Conservation (phyloP, 2,888 invertebrate species). For the Platypus cylindrus region DNA sequence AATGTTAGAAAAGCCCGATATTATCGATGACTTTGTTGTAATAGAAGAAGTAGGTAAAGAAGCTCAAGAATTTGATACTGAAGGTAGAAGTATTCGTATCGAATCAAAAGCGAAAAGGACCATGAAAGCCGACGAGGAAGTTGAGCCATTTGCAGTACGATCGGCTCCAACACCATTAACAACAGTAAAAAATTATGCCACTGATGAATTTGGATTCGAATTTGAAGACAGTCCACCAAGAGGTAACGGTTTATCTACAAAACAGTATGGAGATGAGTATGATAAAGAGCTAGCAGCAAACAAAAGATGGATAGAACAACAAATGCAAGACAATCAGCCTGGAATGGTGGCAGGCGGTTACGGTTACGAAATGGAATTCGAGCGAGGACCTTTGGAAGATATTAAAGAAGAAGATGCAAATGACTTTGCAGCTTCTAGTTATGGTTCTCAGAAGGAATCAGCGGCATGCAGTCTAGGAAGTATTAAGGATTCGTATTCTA, state of each 20-base stretch:
- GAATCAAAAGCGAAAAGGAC: slow-evolving; percentile 34
- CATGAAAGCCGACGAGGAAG: slow-evolving; percentile 54
- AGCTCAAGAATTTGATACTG: slow-evolving; percentile 69
- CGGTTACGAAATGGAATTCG: slow-evolving; percentile 65
- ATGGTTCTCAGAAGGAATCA: slow-evolving; percentile 65
- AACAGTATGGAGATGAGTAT: slow-evolving; percentile 35
- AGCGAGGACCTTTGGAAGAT: slow-evolving; percentile 75
- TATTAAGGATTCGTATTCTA: slow-evolving; percentile 78
- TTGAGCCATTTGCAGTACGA: slow-evolving; percentile 58
- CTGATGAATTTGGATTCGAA: slow-evolving; percentile 54
- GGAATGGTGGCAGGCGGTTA: slow-evolving; percentile 47
- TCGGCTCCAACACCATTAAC: slow-evolving; percentile 52
- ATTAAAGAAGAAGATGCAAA: slow-evolving; percentile 87
- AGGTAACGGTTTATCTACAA: slow-evolving; percentile 30
- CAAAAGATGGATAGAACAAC: slow-evolving; percentile 84
- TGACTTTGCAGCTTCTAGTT: slow-evolving; percentile 60
- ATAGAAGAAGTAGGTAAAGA: slow-evolving; percentile 81
- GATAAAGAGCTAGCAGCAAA: slow-evolving; percentile 57
- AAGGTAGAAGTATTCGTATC: slow-evolving; percentile 70
- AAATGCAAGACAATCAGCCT: slow-evolving; percentile 59
- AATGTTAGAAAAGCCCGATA: slow-evolving; percentile 74
- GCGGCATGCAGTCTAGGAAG: slow-evolving; percentile 65
- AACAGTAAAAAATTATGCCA: slow-evolving; percentile 38
- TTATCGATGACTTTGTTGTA: slow-evolving; percentile 78
- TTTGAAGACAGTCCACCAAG: slow-evolving; percentile 53